Percentiles rank a stretch among this genome's conserved stretches.
Evolutionary conservation across 2,888 invertebrate genomes (phyloP).

Genomic region (Stomorhina lunata): DNA sequence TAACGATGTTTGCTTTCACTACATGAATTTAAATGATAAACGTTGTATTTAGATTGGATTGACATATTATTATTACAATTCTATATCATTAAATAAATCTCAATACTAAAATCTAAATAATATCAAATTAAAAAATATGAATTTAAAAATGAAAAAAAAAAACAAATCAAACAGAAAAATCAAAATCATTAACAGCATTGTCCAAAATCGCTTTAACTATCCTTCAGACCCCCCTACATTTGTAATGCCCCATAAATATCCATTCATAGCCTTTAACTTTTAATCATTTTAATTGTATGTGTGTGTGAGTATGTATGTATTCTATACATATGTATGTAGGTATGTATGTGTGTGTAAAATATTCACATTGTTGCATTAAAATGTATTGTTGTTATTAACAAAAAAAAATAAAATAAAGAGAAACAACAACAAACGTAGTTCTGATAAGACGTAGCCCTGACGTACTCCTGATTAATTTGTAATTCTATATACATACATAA

Average conservation of each 20-base stretch:
- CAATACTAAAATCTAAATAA: background rate
- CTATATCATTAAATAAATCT: constrained; percentile 40
- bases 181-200: constrained; percentile 50
- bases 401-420: constrained; percentile 62
- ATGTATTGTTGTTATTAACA: too few relatives aligned
- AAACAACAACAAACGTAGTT: constrained; percentile 44
- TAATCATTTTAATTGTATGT: constrained; percentile 32
- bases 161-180: too few relatives aligned
- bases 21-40: too few relatives aligned
- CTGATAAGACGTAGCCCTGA: constrained; percentile 61
- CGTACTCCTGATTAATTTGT: constrained; percentile 47
- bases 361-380: constrained; percentile 69
- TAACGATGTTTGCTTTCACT: background rate
- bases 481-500: constrained; percentile 57
- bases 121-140: background rate
- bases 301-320: constrained; percentile 11
- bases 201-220: constrained; percentile 48
- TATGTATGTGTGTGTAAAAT: constrained; percentile 30
- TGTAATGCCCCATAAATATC: constrained; percentile 25
- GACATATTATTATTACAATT: constrained; percentile 38
- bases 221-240: constrained; percentile 43
- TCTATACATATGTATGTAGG: too few relatives aligned
- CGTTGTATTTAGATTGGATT: constrained; percentile 22
- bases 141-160: background rate
- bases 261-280: constrained; percentile 41